phyloP scores from a whole-genome alignment of 37 sponge, comb jelly and placozoan species.

The Tethya wilhelma region DNA sequence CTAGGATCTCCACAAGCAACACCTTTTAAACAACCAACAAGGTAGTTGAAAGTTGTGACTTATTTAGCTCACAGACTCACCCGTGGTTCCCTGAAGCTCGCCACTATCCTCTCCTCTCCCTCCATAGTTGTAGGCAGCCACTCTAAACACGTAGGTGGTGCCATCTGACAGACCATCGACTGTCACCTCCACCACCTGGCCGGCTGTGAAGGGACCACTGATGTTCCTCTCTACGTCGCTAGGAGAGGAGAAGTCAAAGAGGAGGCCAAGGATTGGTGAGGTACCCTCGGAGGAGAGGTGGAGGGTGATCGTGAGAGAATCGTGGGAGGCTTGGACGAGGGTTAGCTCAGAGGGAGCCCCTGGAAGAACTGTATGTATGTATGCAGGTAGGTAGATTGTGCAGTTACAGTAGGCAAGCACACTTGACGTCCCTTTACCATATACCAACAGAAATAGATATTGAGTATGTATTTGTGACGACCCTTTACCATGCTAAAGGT shows the following conservation, averaged over 20 bases:
- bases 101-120: neutral
- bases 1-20: too few species aligned
- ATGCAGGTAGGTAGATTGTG: too few species aligned
- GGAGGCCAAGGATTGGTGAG: neutral
- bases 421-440: neutral
- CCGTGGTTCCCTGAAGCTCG: neutral
- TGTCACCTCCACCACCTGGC: neutral
- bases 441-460: neutral
- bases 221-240: neutral
- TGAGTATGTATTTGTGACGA: neutral
- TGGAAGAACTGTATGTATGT: too few species aligned
- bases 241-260: conserved; percentile 13
- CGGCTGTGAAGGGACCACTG: neutral
- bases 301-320: conserved; percentile 25
- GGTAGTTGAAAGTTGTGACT: neutral
- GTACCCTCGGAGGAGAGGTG: neutral
- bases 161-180: neutral
- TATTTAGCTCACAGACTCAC: neutral
- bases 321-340: conserved; percentile 1
- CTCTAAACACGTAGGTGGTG: neutral
- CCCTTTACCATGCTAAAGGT: neutral
- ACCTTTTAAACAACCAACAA: too few species aligned
- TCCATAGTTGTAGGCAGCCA: neutral
- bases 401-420: neutral
- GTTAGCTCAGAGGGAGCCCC: neutral